Conservation (phyloP, 2,888 invertebrate species). For the Boloria selene region DNA sequence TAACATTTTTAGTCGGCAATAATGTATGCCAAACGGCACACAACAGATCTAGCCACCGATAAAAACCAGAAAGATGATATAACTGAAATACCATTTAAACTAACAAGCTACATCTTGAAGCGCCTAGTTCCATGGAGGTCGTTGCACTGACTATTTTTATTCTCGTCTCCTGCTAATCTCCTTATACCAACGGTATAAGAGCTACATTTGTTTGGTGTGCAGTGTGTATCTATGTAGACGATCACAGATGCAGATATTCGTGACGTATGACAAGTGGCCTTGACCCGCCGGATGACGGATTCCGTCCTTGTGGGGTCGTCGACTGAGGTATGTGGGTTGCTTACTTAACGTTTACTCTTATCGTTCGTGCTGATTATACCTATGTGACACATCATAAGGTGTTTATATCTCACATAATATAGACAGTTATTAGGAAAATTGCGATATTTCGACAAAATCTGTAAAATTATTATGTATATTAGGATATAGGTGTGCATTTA, state of each 20-base stretch:
- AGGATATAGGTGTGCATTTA: too few species aligned
- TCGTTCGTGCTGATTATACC: constrained; percentile 27
- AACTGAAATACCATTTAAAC: constrained; percentile 56
- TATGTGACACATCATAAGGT: constrained; percentile 1
- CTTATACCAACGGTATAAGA: constrained; percentile 60
- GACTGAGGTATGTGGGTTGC: constrained; percentile 59
- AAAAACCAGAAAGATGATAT: constrained; percentile 17
- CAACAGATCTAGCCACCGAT: constrained; percentile 3
- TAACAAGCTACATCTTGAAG: constrained; percentile 63
- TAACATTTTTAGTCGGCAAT: not conserved
- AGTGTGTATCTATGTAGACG: constrained; percentile 72
- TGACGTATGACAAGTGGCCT: constrained; percentile 74
- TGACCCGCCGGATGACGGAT: constrained; percentile 76
- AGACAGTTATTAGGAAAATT: too few species aligned
- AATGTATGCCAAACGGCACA: constrained; percentile 2
- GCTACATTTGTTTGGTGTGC: constrained; percentile 51
- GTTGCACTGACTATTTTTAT: constrained; percentile 70
- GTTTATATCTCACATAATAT: not conserved
- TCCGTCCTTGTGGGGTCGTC: constrained; percentile 78
- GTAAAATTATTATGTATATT: too few species aligned
- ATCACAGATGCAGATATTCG: constrained; percentile 76
- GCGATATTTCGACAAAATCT: too few species aligned
- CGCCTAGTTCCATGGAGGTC: constrained; percentile 63
- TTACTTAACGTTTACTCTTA: constrained; percentile 37
- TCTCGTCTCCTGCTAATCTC: constrained; percentile 31